A percentile compares a stretch with the other conserved stretches of the same genome.
phyloP scores from a whole-genome alignment of 2,797 vertebrate genomes.

The Coracias cyanogaster region DNA sequence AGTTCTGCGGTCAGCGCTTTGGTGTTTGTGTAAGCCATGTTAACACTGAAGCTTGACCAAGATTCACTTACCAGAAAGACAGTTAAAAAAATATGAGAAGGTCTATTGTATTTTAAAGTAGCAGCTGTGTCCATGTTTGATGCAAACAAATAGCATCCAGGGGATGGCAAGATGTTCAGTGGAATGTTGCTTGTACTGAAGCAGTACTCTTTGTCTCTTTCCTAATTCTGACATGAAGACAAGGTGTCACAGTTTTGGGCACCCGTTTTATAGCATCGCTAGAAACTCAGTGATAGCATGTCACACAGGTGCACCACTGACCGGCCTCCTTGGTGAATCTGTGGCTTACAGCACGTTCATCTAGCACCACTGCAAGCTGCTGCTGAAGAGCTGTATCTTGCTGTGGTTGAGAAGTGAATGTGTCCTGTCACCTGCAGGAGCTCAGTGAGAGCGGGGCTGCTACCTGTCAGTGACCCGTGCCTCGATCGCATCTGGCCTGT shows the following conservation, averaged over 20 bases:
- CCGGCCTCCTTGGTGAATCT: neutral
- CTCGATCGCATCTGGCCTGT: neutral
- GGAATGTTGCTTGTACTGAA: neutral
- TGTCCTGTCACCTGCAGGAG: neutral
- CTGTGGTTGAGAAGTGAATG: neutral
- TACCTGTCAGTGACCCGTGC: neutral
- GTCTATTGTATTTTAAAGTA: neutral
- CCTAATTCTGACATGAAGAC: neutral
- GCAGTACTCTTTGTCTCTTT: neutral
- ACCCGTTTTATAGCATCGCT: neutral
- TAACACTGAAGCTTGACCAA: slow-evolving; percentile 30
- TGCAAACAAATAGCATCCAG: neutral
- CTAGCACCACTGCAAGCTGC: neutral
- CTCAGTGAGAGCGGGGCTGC: neutral
- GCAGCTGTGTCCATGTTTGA: neutral
- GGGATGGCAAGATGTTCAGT: neutral
- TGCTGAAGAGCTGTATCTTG: neutral
- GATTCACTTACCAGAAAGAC: neutral
- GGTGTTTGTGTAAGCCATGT: neutral
- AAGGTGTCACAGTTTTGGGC: neutral
- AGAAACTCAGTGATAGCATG: neutral
- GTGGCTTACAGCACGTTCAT: neutral
- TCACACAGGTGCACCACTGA: neutral
- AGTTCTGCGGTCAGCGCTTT: neutral
- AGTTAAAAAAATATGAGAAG: neutral